phyloP scores from a whole-genome alignment of 1,140 invertebrate species.

The Hestina assimilis region DNA sequence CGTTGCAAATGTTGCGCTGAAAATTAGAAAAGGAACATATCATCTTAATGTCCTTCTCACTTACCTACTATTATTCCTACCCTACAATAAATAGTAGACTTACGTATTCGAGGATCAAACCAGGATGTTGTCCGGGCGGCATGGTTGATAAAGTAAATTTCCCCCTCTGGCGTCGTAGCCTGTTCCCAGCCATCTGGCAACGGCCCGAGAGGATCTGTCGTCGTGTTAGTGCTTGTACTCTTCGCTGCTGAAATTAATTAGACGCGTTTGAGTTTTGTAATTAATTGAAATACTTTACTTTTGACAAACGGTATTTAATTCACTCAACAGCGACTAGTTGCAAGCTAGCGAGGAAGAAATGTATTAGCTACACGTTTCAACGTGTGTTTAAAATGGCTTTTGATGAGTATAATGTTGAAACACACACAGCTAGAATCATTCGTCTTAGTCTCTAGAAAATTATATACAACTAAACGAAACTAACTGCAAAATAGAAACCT shows the following conservation, averaged over 20 bases:
- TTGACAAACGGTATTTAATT: conserved; percentile 49
- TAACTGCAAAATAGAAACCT: conserved; percentile 2
- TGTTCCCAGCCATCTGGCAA: conserved; percentile 98
- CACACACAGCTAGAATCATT: no score
- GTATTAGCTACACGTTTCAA: no score
- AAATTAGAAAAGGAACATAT: conserved; percentile 37
- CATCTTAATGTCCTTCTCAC: neutral
- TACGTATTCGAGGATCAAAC: conserved; percentile 86
- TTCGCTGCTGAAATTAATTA: conserved; percentile 76
- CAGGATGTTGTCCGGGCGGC: conserved; percentile 95
- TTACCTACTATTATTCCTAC: neutral
- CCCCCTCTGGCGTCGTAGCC: conserved; percentile 93
- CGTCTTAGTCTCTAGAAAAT: neutral
- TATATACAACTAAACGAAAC: no score
- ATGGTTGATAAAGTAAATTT: conserved; percentile 99
- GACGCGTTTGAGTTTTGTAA: conserved; percentile 36
- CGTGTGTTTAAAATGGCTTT: neutral
- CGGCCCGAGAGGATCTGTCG: conserved; percentile 83
- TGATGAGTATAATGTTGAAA: no score
- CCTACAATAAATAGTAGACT: conserved; percentile 3
- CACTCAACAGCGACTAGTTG: conserved; percentile 73
- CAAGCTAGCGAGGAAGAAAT: conserved; percentile 34
- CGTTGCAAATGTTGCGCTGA: conserved; percentile 86
- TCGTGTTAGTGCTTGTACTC: conserved; percentile 73
- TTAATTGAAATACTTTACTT: conserved; percentile 24